These are phyloP conservation scores for Chrysina gloriosa DNA, from an alignment of 2,888 invertebrate genomes.

Conservation along the genomic window DNA sequence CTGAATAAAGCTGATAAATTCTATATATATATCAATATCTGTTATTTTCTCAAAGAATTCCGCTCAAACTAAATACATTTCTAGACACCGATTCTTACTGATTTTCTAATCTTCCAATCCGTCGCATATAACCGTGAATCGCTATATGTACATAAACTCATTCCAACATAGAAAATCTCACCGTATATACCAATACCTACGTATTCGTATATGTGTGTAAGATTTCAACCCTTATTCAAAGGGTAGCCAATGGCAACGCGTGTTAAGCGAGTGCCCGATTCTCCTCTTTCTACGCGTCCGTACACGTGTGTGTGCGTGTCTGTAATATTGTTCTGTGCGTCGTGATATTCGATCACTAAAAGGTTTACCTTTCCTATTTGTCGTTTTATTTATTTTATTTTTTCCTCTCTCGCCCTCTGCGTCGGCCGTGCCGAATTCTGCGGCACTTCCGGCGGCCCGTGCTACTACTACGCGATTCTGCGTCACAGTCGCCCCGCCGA, in stretches of 20 bases:
- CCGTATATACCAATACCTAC: background rate
- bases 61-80: no score
- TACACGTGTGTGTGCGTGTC: constrained; percentile 18
- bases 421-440: constrained; percentile 36
- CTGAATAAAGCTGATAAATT: no score
- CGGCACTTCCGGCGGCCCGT: constrained; percentile 42
- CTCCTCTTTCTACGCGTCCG: constrained; percentile 45
- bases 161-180: no score
- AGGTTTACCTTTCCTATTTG: constrained; percentile 56
- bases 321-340: constrained; percentile 36
- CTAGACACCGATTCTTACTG: no score
- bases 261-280: constrained; percentile 53
- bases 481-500: no score
- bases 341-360: constrained; percentile 57
- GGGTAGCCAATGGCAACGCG: constrained; percentile 63
- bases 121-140: no score
- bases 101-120: no score
- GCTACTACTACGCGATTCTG: background rate
- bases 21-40: no score
- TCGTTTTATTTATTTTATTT: constrained; percentile 52
- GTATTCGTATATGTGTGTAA: constrained; percentile 51
- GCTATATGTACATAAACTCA: no score
- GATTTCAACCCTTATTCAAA: constrained; percentile 62
- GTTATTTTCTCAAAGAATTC: no score
- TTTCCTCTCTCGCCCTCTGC: constrained; percentile 12